Evolutionary conservation across 1,140 invertebrate genomes (phyloP).

Genomic region (Magallana angulata): DNA sequence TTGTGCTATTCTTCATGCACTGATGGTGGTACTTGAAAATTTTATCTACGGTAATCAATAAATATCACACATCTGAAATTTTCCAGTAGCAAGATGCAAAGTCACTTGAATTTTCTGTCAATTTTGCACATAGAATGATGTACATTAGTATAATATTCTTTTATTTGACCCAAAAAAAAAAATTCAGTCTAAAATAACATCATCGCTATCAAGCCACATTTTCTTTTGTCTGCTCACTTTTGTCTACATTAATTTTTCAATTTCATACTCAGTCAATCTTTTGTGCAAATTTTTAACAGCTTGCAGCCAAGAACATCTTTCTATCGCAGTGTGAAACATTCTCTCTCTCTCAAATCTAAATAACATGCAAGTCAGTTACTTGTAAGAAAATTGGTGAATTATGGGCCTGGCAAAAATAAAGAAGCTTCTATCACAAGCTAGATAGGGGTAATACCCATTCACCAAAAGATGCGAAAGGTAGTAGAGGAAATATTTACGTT

Average conservation of each 20-base stretch:
- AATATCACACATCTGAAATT: too few relatives aligned
- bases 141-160: too few relatives aligned
- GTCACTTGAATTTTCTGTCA: too few relatives aligned
- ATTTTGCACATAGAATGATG: too few relatives aligned
- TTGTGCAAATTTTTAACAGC: too few relatives aligned
- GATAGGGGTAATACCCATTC: not conserved
- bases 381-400: not conserved
- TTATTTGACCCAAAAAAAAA: too few relatives aligned
- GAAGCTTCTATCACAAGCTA: slow-evolving; percentile 10
- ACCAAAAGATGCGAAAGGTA: slow-evolving; percentile 20
- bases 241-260: not conserved
- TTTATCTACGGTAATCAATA: not conserved
- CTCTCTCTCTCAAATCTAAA: not conserved
- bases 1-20: not conserved
- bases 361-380: slow-evolving; percentile 22
- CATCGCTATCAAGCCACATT: too few relatives aligned
- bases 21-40: not conserved
- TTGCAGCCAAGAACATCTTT: too few relatives aligned
- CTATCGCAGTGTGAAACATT: too few relatives aligned
- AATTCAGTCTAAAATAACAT: too few relatives aligned
- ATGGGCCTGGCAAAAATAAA: not conserved
- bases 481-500: slow-evolving; percentile 29
- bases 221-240: not conserved
- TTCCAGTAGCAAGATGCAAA: too few relatives aligned
- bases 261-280: not conserved